Conservation (phyloP, 2,113 vertebrate genomes). For the Proteles cristata region DNA sequence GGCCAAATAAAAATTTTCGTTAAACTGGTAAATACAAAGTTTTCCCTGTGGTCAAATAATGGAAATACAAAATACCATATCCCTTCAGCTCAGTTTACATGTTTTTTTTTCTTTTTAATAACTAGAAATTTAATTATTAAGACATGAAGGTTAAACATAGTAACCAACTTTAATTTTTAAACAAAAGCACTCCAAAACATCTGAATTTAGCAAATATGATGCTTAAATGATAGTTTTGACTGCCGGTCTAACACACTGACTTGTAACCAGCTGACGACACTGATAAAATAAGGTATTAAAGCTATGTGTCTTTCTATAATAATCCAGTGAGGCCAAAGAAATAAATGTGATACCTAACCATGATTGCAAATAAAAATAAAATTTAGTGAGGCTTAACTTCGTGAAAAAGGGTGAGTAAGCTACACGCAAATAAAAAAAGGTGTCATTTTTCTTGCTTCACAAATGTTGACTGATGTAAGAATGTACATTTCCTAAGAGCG, state of each 20-base stretch:
- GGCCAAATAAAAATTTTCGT: neutral
- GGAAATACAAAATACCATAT: neutral
- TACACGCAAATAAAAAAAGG: neutral
- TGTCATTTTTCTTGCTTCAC: neutral
- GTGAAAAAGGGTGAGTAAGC: neutral
- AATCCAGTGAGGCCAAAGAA: neutral
- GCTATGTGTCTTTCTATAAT: neutral
- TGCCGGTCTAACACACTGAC: neutral
- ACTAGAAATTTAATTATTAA: neutral
- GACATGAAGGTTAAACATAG: neutral
- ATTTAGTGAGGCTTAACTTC: neutral
- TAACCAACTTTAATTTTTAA: neutral
- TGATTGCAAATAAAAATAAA: neutral
- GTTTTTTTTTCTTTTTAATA: conserved; percentile 4
- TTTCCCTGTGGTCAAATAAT: neutral
- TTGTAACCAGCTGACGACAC: neutral
- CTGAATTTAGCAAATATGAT: neutral
- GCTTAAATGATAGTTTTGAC: neutral
- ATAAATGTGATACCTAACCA: neutral
- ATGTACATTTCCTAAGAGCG: neutral
- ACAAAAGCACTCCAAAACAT: neutral
- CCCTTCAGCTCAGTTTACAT: neutral
- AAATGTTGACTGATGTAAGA: neutral
- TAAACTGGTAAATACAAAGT: neutral
- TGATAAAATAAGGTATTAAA: neutral